A percentile compares a stretch with the other conserved stretches of the same genome.
phyloP scores from a whole-genome alignment of 2,113 vertebrate species.

The Ciconia maguari region DNA sequence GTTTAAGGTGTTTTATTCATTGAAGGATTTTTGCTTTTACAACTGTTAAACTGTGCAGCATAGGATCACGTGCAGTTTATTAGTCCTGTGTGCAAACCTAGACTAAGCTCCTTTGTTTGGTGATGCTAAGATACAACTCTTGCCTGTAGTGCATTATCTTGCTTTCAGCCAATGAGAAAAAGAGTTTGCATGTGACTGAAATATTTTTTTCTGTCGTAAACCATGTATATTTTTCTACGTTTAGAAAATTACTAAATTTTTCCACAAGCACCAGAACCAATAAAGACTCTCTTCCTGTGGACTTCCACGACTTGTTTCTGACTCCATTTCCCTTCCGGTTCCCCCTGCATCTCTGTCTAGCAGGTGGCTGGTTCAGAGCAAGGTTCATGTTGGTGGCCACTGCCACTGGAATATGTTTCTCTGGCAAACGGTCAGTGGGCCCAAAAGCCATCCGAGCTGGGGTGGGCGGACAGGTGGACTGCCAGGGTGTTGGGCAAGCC shows the following conservation, averaged over 20 bases:
- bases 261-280: not conserved
- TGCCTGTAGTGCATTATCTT: not conserved
- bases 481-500: fast-evolving
- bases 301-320: not conserved
- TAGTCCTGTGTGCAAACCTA: not conserved
- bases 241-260: not conserved
- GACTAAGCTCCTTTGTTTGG: constrained; percentile 14
- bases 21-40: not conserved
- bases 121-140: not conserved
- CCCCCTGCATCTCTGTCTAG: not conserved
- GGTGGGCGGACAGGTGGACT: not conserved
- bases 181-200: constrained; percentile 11
- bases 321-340: not conserved
- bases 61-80: not conserved
- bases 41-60: not conserved
- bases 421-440: not conserved
- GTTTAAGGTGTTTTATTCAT: not conserved
- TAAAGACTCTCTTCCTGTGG: not conserved
- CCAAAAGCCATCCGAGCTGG: not conserved
- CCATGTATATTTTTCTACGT: not conserved
- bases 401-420: not conserved
- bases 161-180: not conserved
- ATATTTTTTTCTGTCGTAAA: not conserved
- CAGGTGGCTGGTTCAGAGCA: not conserved
- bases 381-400: not conserved